These are phyloP conservation scores for Clostera curtula DNA, from an alignment of 2,888 invertebrate species.

Conservation along the genomic window DNA sequence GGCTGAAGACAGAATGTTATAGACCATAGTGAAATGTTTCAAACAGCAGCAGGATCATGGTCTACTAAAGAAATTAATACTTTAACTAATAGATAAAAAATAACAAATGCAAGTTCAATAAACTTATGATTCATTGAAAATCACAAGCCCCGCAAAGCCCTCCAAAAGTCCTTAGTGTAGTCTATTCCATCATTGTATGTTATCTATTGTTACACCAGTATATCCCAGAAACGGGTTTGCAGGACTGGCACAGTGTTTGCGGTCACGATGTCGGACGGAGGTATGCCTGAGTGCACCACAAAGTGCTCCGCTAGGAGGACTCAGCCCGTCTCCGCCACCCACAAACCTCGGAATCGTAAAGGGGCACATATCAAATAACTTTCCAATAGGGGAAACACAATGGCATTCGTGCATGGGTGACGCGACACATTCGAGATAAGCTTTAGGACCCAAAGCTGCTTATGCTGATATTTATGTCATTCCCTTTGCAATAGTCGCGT, in stretches of 20 bases:
- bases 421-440: conserved; percentile 43
- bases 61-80: too few relatives aligned
- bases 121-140: too few relatives aligned
- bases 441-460: conserved; percentile 32
- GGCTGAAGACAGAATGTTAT: too few relatives aligned
- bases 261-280: conserved; percentile 49
- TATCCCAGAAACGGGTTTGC: conserved; percentile 53
- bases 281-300: conserved; percentile 52
- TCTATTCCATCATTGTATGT: too few relatives aligned
- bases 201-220: conserved; percentile 22
- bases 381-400: conserved; percentile 45
- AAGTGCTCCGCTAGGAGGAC: conserved; percentile 44
- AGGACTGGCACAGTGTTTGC: conserved; percentile 47
- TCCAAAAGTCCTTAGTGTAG: too few relatives aligned
- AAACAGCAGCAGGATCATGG: too few relatives aligned
- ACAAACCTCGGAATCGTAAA: conserved; percentile 37
- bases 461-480: conserved; percentile 26
- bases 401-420: conserved; percentile 43
- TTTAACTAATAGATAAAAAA: too few relatives aligned
- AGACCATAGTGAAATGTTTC: too few relatives aligned
- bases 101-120: too few relatives aligned
- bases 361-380: conserved; percentile 40
- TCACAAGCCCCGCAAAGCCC: too few relatives aligned
- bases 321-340: conserved; percentile 22
- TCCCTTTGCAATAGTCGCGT: conserved; percentile 54